Evolutionary conservation across 1,140 invertebrate genomes (phyloP).

Genomic region (Lethrus apterus): DNA sequence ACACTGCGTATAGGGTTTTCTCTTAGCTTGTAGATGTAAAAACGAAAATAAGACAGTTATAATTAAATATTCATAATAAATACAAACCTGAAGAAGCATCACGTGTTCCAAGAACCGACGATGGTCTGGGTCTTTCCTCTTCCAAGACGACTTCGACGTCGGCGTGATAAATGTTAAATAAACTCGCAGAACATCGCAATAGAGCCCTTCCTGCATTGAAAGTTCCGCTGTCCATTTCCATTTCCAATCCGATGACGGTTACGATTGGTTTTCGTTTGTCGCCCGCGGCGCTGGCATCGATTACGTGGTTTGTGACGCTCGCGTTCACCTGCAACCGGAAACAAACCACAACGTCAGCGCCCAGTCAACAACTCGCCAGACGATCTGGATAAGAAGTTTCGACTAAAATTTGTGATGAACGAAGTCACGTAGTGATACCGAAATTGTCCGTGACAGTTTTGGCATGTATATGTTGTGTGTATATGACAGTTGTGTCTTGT

Average conservation of each 20-base stretch:
- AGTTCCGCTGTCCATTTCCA: slow-evolving; percentile 27
- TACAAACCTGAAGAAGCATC: slow-evolving; percentile 25
- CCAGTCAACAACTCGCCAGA: too few relatives aligned
- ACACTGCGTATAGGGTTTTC: too few relatives aligned
- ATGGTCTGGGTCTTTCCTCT: slow-evolving; percentile 33
- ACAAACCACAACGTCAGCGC: too few relatives aligned
- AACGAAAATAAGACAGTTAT: too few relatives aligned
- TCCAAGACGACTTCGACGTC: slow-evolving; percentile 28
- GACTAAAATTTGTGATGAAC: too few relatives aligned
- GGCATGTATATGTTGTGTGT: too few relatives aligned
- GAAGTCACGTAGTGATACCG: too few relatives aligned
- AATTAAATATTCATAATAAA: too few relatives aligned
- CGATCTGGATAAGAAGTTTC: too few relatives aligned
- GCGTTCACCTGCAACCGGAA: slow-evolving; percentile 28
- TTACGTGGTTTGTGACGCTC: slow-evolving; percentile 18
- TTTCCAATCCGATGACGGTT: slow-evolving; percentile 28
- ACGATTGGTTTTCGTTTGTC: slow-evolving; percentile 22
- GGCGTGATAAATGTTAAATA: slow-evolving; percentile 31
- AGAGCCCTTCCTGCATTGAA: slow-evolving; percentile 30
- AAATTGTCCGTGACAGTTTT: too few relatives aligned
- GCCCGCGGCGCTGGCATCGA: slow-evolving; percentile 9
- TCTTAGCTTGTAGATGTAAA: too few relatives aligned
- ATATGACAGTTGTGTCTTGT: too few relatives aligned
- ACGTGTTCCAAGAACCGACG: slow-evolving; percentile 31
- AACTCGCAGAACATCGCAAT: slow-evolving; percentile 26